phyloP scores from a whole-genome alignment of 2,797 vertebrate genomes.

The Philypnodon macrostomus region DNA sequence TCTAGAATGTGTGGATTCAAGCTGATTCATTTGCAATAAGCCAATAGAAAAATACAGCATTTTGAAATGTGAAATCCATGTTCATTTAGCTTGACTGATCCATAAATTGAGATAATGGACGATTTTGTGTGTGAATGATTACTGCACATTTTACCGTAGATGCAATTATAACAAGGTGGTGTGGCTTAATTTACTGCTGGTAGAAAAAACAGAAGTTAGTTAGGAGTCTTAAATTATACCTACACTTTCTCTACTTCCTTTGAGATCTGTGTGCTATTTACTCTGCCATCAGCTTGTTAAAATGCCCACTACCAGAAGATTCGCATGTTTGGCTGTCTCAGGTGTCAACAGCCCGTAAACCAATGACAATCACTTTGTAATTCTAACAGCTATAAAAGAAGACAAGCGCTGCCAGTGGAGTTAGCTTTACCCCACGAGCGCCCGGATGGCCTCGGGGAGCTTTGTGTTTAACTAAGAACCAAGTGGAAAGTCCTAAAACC shows the following conservation, averaged over 20 bases:
- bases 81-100: too few relatives aligned
- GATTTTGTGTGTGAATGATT: too few relatives aligned
- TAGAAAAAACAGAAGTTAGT: too few relatives aligned
- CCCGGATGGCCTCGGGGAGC: conserved; percentile 48
- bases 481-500: conserved; percentile 66
- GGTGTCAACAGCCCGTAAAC: conserved; percentile 53
- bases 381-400: conserved; percentile 42
- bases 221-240: background rate
- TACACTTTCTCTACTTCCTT: background rate
- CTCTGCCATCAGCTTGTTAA: conserved; percentile 22
- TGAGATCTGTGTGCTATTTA: background rate
- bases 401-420: conserved; percentile 30
- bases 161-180: too few relatives aligned
- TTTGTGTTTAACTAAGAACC: conserved; percentile 54
- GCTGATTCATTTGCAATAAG: too few relatives aligned
- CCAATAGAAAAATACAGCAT: too few relatives aligned
- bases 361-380: conserved; percentile 45
- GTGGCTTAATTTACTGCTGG: too few relatives aligned
- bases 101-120: too few relatives aligned
- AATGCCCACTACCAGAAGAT: conserved; percentile 21
- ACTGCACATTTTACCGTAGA: too few relatives aligned
- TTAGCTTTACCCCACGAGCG: conserved; percentile 48
- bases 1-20: too few relatives aligned
- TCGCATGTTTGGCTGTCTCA: conserved; percentile 32
- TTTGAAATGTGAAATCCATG: too few relatives aligned